Percentiles rank a stretch among this genome's conserved stretches.
Evolutionary conservation across 1,140 invertebrate genomes (phyloP).

Genomic region (Danaus melanippus): DNA sequence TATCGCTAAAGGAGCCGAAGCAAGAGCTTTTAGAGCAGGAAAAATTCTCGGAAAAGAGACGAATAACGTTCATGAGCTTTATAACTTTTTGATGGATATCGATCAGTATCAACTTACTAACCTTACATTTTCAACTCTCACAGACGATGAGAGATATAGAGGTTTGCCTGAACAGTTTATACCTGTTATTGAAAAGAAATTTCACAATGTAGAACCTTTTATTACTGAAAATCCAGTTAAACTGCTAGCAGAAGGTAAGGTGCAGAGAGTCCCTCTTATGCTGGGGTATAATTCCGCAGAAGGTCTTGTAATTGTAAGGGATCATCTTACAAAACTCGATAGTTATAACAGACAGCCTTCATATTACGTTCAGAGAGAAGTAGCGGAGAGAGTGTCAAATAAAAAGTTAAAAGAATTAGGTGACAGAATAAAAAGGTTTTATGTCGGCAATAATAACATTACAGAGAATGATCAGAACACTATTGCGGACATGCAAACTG

Average conservation of each 20-base stretch:
- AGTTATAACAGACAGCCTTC: constrained; percentile 37
- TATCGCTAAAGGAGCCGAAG: constrained; percentile 78
- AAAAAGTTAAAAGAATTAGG: constrained; percentile 39
- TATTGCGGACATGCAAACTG: constrained; percentile 50
- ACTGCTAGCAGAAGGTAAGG: constrained; percentile 49
- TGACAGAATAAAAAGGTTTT: constrained; percentile 55
- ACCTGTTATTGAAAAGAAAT: constrained; percentile 57
- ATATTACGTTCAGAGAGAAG: constrained; percentile 40
- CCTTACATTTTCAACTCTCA: constrained; percentile 36
- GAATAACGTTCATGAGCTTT: constrained; percentile 46
- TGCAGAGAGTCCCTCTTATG: constrained; percentile 73
- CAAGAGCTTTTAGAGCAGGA: constrained; percentile 50
- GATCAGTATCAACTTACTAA: constrained; percentile 20
- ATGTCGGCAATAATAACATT: constrained; percentile 57
- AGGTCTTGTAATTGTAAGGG: constrained; percentile 60
- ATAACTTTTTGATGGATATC: constrained; percentile 58
- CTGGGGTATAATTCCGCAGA: constrained; percentile 74
- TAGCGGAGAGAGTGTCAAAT: constrained; percentile 22
- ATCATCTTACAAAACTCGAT: constrained; percentile 28
- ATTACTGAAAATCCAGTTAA: constrained; percentile 37
- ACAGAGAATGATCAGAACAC: constrained; percentile 33
- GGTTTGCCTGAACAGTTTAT: constrained; percentile 52
- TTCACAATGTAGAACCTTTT: constrained; percentile 46
- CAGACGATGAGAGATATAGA: constrained; percentile 33
- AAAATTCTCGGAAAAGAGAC: constrained; percentile 55